phyloP scores from a whole-genome alignment of 2,113 vertebrate genomes.

The Diphyllodes magnificus region DNA sequence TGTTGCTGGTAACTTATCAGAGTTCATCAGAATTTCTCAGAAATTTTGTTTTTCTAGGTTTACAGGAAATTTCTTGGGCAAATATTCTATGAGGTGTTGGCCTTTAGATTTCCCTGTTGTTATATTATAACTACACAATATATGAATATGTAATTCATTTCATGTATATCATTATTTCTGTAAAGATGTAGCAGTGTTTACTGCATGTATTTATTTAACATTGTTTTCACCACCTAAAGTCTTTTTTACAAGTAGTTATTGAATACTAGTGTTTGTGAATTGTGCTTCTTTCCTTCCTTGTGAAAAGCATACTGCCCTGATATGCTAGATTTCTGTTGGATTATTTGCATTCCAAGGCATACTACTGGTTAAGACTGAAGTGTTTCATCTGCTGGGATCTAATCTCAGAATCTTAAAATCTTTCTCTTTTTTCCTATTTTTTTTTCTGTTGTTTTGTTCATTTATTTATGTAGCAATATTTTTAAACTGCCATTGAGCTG shows the following conservation, averaged over 20 bases:
- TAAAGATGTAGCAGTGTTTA: background rate
- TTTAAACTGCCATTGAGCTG: background rate
- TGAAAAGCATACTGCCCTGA: background rate
- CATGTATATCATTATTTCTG: background rate
- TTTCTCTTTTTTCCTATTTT: background rate
- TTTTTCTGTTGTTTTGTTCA: background rate
- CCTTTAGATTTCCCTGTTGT: background rate
- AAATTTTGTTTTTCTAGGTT: background rate
- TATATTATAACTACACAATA: background rate
- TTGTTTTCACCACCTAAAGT: rapidly evolving
- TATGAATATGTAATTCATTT: too few species aligned
- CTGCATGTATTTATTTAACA: background rate
- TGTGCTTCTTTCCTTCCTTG: background rate
- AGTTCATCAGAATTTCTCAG: background rate
- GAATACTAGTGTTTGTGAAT: background rate
- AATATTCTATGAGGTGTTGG: background rate
- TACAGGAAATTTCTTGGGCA: background rate
- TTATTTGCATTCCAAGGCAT: background rate
- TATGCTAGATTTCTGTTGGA: background rate
- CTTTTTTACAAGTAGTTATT: background rate
- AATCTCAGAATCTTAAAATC: background rate
- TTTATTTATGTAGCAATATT: background rate
- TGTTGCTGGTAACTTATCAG: background rate
- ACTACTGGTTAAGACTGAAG: background rate
- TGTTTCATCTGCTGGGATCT: background rate